Evolutionary conservation across 2,888 invertebrate genomes (phyloP).

Genomic region (Lasioglossum marginatum): DNA sequence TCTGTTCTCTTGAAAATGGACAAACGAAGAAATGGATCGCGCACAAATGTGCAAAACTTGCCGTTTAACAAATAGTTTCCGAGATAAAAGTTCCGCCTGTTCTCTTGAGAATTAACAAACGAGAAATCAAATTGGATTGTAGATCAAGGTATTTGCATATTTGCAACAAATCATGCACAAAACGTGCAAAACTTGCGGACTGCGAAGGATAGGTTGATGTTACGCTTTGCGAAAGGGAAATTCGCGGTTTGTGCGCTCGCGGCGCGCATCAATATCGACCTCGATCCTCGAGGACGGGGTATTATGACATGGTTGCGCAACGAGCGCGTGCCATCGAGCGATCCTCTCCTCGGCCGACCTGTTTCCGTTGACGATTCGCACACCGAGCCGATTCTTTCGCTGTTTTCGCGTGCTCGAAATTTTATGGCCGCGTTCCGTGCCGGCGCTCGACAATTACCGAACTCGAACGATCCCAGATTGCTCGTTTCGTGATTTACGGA

Average conservation of each 20-base stretch:
- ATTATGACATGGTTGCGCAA: constrained; percentile 36
- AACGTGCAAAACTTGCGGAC: too few relatives aligned
- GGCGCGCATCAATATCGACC: constrained; percentile 44
- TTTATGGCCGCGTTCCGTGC: neutral
- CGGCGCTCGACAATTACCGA: neutral
- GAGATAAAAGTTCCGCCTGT: too few relatives aligned
- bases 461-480: neutral
- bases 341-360: neutral
- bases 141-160: too few relatives aligned
- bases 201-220: neutral
- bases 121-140: too few relatives aligned
- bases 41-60: too few relatives aligned
- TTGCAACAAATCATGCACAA: too few relatives aligned
- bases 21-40: too few relatives aligned
- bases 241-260: constrained; percentile 19
- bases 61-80: too few relatives aligned
- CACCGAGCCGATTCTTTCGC: neutral
- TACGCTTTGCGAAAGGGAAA: constrained; percentile 39
- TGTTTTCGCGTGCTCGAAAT: constrained; percentile 4
- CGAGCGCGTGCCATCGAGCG: constrained; percentile 2
- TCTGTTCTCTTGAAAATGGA: neutral
- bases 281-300: constrained; percentile 22
- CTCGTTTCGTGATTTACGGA: neutral
- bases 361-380: constrained; percentile 5
- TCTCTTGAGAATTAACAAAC: too few relatives aligned